These are phyloP conservation scores for Lates japonicus DNA, from an alignment of 2,797 vertebrate species.

Conservation along the genomic window DNA sequence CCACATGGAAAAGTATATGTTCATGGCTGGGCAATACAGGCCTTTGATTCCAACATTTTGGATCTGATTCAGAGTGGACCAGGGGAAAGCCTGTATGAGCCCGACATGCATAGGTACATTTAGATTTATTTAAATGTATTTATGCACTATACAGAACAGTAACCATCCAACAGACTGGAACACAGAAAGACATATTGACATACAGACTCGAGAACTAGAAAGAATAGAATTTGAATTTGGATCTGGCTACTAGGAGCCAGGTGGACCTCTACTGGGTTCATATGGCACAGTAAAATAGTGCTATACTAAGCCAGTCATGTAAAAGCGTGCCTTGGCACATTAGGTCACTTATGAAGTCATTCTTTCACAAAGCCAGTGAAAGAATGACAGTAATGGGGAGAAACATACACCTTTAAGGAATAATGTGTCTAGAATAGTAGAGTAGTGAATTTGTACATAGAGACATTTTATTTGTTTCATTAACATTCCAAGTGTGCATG, in stretches of 20 bases:
- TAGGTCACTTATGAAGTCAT: slow-evolving; percentile 17
- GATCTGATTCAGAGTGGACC: neutral
- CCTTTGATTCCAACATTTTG: neutral
- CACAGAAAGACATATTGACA: neutral
- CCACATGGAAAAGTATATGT: neutral
- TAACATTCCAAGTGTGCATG: slow-evolving; percentile 52
- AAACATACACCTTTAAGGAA: neutral
- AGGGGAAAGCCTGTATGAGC: neutral
- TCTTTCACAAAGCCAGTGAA: neutral
- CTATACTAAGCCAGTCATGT: neutral
- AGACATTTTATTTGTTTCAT: slow-evolving; percentile 30
- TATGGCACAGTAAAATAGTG: neutral
- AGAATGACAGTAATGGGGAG: neutral
- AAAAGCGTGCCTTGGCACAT: slow-evolving; percentile 33
- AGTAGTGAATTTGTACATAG: slow-evolving; percentile 8
- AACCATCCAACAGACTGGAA: neutral
- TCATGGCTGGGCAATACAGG: neutral
- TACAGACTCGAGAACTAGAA: neutral
- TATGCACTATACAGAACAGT: neutral
- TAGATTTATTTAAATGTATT: neutral
- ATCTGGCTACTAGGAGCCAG: neutral
- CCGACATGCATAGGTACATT: neutral
- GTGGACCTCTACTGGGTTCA: neutral
- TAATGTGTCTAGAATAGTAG: neutral
- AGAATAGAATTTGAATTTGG: too few species aligned